Conservation (phyloP, 1,140 invertebrate genomes). For the Chironomus tepperi region DNA sequence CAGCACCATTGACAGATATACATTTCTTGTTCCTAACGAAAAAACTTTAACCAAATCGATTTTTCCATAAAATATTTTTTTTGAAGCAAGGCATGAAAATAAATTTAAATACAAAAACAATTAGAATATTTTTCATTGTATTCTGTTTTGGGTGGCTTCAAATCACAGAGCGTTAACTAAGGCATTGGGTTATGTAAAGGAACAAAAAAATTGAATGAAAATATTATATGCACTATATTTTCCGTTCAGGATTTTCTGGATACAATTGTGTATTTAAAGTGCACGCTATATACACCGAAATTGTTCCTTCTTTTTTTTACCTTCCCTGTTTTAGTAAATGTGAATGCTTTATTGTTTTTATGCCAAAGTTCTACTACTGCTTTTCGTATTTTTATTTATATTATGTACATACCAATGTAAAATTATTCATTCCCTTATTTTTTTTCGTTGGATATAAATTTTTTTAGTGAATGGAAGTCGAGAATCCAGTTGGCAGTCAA, state of each 20-base stretch:
- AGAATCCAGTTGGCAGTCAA: not conserved
- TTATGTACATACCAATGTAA: not conserved
- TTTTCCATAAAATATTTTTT: not conserved
- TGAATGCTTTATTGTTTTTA: slow-evolving; percentile 11
- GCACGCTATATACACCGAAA: not conserved
- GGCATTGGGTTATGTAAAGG: not conserved
- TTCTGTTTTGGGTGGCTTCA: not conserved
- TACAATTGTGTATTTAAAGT: not conserved
- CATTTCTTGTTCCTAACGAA: not conserved
- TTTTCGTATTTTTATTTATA: not conserved
- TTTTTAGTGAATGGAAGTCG: not conserved
- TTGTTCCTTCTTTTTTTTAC: not conserved
- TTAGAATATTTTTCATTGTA: not conserved
- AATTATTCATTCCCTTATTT: slow-evolving; percentile 4
- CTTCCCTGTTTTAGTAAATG: not conserved
- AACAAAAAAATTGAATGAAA: not conserved
- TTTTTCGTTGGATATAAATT: not conserved
- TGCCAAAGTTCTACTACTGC: not conserved
- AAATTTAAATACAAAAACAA: slow-evolving; percentile 12
- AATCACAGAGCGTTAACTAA: slow-evolving; percentile 1
- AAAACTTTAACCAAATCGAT: slow-evolving; percentile 10
- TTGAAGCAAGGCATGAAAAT: not conserved
- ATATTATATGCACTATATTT: slow-evolving; percentile 13
- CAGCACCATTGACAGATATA: not conserved
- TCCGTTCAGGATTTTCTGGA: slow-evolving; percentile 4